Evolutionary conservation across 2,888 invertebrate species (phyloP), one percentile per base, ranked within the genome.

Genomic region (Cactoblastis cactorum): DNA sequence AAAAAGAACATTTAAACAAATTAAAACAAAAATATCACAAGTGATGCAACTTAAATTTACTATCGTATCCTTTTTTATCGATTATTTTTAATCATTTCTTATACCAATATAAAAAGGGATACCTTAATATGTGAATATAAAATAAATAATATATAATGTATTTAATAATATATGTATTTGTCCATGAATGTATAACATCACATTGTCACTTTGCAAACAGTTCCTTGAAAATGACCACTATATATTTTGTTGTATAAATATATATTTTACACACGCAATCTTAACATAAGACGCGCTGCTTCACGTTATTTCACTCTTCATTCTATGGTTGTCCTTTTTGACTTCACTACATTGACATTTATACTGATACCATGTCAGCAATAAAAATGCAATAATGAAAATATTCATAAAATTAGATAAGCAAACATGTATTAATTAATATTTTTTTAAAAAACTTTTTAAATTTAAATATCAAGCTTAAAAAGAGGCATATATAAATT

Each of bases 131-230:
- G 5, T 37, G 19, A 39, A 19, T 28, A 14, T 28, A 18, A 43
- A 41, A 43, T 22, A 24, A 39, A 39, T n/a, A 39, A n/a, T n/a
- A n/a, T n/a, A n/a, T n/a, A n/a, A 24, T 11, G 9, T 9, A 43
- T 14, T 8, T 28, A 43, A 15, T 43, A 28, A 43, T 28, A 43
- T 8, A 11, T n/a, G n/a, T n/a, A 28, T 45, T 37, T 35, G 46
- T 34, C 46, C 46, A 34, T 15, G 18, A 45, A 41, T 49, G 45
- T 56, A 14, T 46, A 52, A 52, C 53, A 63, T 68, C 67, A 67
- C 62, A 32, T 19, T 76, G 80, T 80, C 82, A 83, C 80, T 81
- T 83, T 71, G 77, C 78, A 75, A 74, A 74, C 75, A 75, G 74
- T 69, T 64, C 69, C 69, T 62, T 63, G 61, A 64, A 61, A 55